Conservation (phyloP, 2,113 vertebrate species). For the Lamprologus speciosus region DNA sequence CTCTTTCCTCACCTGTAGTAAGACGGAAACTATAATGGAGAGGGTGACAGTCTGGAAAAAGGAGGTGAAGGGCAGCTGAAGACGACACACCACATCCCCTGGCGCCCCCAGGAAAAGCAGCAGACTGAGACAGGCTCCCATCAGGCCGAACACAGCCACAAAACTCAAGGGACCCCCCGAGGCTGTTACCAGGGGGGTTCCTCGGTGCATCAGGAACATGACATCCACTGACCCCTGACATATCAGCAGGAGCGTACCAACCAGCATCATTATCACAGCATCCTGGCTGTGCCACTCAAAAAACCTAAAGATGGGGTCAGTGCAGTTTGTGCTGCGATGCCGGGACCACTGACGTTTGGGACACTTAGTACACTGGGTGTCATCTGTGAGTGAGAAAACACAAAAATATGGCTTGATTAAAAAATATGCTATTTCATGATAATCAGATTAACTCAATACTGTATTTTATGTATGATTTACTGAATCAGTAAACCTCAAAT, state of each 20-base stretch:
- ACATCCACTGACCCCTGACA: too few relatives aligned
- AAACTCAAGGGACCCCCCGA: constrained; percentile 64
- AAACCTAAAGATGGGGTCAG: constrained; percentile 52
- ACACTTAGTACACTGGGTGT: constrained; percentile 68
- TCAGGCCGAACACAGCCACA: constrained; percentile 63
- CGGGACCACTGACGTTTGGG: constrained; percentile 73
- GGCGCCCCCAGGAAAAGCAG: constrained; percentile 70
- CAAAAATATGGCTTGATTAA: neutral
- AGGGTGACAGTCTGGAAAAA: constrained; percentile 73
- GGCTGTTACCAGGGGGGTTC: constrained; percentile 63
- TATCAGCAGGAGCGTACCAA: neutral
- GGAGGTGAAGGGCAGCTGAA: constrained; percentile 65
- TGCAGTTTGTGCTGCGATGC: constrained; percentile 57
- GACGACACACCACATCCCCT: constrained; percentile 40
- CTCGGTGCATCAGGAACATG: constrained; percentile 13
- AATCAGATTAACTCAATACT: neutral
- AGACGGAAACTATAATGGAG: constrained; percentile 63
- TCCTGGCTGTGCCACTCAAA: constrained; percentile 61
- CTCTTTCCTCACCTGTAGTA: constrained; percentile 63
- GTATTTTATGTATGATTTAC: neutral
- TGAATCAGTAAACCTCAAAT: neutral
- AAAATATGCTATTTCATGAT: neutral
- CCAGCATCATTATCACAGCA: constrained; percentile 34
- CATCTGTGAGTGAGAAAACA: constrained; percentile 56
- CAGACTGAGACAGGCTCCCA: constrained; percentile 63